Base-by-base conservation (phyloP, 2,888 invertebrate species). In the Thymelicus lineola region DNA sequence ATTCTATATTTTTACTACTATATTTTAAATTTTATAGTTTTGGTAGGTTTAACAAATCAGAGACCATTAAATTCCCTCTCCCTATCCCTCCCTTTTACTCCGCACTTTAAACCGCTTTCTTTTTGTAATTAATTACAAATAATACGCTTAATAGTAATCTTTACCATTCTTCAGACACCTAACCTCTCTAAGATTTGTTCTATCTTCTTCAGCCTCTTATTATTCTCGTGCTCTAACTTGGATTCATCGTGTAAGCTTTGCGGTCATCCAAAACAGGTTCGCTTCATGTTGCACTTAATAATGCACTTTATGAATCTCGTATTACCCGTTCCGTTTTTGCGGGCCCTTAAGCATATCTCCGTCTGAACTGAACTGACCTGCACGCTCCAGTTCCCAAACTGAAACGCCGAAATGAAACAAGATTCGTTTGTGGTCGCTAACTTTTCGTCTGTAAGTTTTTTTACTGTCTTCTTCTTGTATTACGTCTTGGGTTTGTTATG, bases 341-440 rank as follows among this genome's bases (percentile, higher is more conserved):
- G 68, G 36, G 62, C 68, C 68, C 68, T 68, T 68, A 68, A 68
- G 68, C 68, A 68, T 57, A 62, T 68, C 68, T 68, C 67, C 67
- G 61, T 62, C 55, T 68, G 61, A 68, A 68, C 67, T 77, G n/a
- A 48, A 50, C 15, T 45, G 45, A 45, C 9, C 74, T 75, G 72
- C 82, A 86, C 87, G 88, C 86, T 88, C 89, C 83, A 84, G 77
- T 88, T 88, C 79, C 77, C 75, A 84, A 82, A 82, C 84, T 84
- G 83, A 86, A 85, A 83, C 77, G 82, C 79, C 82, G 76, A 80
- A 79, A 75, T 79, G 80, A 80, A 63, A 63, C 63, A 46, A 58
- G 69, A 63, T 58, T 63, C 48, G 59, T 14, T 67, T 61, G 66
- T 60, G 61, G 55, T 57, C 45, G 53, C 61, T 35, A 53, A 50